Conservation (phyloP, 2,113 vertebrate species). For the Verasper variegatus region DNA sequence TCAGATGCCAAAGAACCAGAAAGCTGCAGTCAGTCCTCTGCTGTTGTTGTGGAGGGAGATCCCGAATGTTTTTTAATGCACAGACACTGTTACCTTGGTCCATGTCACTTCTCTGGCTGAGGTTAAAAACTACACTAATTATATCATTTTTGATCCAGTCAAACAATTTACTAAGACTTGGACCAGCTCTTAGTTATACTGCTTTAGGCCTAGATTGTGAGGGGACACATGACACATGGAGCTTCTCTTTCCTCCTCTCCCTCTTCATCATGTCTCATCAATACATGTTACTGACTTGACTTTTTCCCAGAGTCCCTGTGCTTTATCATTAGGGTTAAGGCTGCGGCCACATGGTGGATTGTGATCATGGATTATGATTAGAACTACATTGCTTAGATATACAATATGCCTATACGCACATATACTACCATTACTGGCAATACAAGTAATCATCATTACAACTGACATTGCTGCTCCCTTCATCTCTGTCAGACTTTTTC, state of each 20-base stretch:
- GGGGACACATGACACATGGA: neutral
- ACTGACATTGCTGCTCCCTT: too few species aligned
- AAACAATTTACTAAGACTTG: neutral
- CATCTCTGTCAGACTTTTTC: too few species aligned
- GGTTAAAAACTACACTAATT: neutral
- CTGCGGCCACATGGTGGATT: too few species aligned
- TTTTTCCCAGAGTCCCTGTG: too few species aligned
- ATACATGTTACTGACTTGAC: too few species aligned
- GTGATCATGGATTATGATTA: too few species aligned
- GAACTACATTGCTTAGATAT: too few species aligned
- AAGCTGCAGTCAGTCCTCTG: constrained; percentile 26
- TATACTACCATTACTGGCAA: too few species aligned
- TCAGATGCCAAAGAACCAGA: constrained; percentile 49
- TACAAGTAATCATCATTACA: too few species aligned
- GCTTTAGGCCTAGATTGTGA: neutral
- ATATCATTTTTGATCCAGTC: neutral
- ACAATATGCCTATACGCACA: too few species aligned
- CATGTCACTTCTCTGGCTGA: neutral
- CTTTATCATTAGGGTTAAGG: too few species aligned
- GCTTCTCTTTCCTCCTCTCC: neutral
- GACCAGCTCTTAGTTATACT: neutral
- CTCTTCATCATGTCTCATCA: neutral
- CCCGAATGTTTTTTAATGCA: neutral
- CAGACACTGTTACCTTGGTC: neutral
- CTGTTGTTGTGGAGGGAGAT: constrained; percentile 31